Evolutionary conservation across 2,797 vertebrate species (phyloP), one percentile per base, ranked within the genome.

Genomic region (Gambusia yucatana): DNA sequence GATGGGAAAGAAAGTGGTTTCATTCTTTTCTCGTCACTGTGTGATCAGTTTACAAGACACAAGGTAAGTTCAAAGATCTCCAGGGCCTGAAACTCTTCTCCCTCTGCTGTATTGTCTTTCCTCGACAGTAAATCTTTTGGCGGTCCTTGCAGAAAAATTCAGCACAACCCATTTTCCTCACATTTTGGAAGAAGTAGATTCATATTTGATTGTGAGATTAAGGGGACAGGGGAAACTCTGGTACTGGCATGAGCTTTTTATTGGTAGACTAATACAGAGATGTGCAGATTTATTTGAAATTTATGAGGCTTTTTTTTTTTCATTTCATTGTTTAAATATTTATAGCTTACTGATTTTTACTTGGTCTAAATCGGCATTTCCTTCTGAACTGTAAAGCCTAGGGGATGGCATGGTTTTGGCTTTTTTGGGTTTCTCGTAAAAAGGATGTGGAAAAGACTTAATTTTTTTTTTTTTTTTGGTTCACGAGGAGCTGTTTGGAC

Each of bases 101-200:
- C 72, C 72, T 39, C 43, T 63, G 17, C 50, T 80, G 80, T 41
- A 65, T 52, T 81, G 50, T 6, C 83, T 92, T 74, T 75, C 61
- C 41, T 44, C 39, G 44, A 63, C 75, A 74, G 71, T 74, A 82
- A 83, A 84, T 83, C 39, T 17, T 25, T 4, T 36, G 16, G 30
- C 30, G 33, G 33, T 73, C 17, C 73, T 75, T 0, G 59, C 22
- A 59, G 76, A 65, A 84, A 74, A 77, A 76, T 39, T 41, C 3
- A 81, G 78, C 76, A 78, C 4, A 46, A 67, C n/a, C 43, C 47
- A 0, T 46, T 61, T 33, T 30, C 30, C 43, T 72, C 16, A 47
- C 52, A 55, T 78, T 76, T 76, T 76, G 28, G 48, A 88, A 33
- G n/a, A 50, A 76, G 61, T 36, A 36, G n/a, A 39, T 47, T 63